Base-by-base conservation (phyloP, 2,797 vertebrate genomes). In the Leuciscus waleckii region DNA sequence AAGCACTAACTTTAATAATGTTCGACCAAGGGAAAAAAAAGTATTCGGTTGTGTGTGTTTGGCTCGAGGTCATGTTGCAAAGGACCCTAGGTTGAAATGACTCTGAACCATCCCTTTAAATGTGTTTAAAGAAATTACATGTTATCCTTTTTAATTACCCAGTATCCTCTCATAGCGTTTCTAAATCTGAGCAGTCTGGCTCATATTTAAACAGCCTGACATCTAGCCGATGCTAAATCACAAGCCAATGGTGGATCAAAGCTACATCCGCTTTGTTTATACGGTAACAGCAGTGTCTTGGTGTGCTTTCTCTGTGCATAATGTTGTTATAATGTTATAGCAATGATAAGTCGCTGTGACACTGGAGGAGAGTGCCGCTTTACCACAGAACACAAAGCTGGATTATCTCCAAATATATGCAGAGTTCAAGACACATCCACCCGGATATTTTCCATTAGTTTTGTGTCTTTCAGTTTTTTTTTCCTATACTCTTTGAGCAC, bases 371-470 rank as follows among this genome's bases (percentile, higher is more conserved):
- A 77, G 41, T 11, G 17, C 23, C 14, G 63, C 46, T 65, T 73
- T 51, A 76, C 7, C 16, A 39, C 56, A 77, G 54, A 46, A 79
- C 79, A 82, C 69, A 82, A 68, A 39, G 63, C 65, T 65, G 77
- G 81, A 76, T 78, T 65, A 68, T 29, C 69, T 84, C 67, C 82
- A 70, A 61, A 84, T 81, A 73, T 70, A 71, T 84, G 67, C 77
- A 63, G 54, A 82, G 79, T 86, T 63, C 74, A 82, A 81, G 58
- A 63, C 74, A 86, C 43, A 84, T 84, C 78, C 81, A 84, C 49
- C 56, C 85, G 86, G 82, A 87, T 87, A 87, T 92, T 92, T 92
- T 90, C 86, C 87, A 86, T 91, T 92, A 82, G 29, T 83, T 77
- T 81, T 91, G 68, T 86, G 78, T 49, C 81, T 32, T 39, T 58